Base-by-base conservation (phyloP, 2,888 invertebrate species). In the Fissipunctia ypsillon region DNA sequence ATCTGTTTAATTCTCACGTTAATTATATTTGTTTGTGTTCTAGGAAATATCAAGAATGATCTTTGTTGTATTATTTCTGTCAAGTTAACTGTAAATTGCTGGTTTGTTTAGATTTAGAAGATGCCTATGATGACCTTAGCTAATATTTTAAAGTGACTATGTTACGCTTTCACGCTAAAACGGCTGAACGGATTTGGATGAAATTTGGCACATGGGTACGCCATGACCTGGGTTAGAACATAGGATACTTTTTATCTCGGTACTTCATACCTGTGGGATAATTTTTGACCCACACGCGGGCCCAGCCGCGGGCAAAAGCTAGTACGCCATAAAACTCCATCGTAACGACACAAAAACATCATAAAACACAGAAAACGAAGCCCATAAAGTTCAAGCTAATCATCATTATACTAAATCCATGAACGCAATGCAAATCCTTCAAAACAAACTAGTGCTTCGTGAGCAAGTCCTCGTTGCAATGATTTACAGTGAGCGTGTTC, bases 401-500 rank as follows among this genome's bases (percentile, higher is more conserved):
- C 74, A 78, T 77, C 76, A 79, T 81, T 81, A 84, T 65, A 71
- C 71, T 69, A 56, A 65, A 76, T 71, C 71, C 77, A 74, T 69
- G 82, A 80, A 73, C 73, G 70, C 41, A 78, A 79, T 74, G 81
- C 82, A 80, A 85, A 79, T 82, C 82, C 80, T 63, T 84, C 78
- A 76, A 73, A 82, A 81, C 66, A 76, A 76, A 76, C 69, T 74
- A 74, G 82, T 45, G 69, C 56, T 74, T 86, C 84, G 85, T 86
- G 86, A 72, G 50, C 83, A 67, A 76, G 67, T 66, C 75, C 75
- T 83, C 76, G 83, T 81, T 84, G 76, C 83, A 79, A 81, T 84
- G 85, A 86, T 86, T 86, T 86, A 85, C 83, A 77, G 78, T 68
- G 69, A 83, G 71, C 85, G 81, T 83, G 72, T 77, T 79, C 54